Evolutionary conservation across 2,113 vertebrate genomes (phyloP), one percentile per base, ranked within the genome.

Genomic region (Pelecanoides urinatrix): DNA sequence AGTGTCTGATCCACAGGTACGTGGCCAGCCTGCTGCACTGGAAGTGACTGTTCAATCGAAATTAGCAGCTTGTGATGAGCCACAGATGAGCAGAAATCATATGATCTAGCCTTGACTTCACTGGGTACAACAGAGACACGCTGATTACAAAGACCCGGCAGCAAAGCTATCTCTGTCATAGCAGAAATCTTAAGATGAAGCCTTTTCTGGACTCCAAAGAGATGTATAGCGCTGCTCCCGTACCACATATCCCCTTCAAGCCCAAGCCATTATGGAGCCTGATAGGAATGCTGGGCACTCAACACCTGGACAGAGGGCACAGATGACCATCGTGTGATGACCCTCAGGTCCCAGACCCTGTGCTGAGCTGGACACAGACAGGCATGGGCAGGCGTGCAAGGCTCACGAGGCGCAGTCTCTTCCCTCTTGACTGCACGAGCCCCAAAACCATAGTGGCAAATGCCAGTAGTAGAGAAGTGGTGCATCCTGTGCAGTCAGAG

Each of bases 361-460:
- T 0, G 0, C 23, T 0, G 0, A 47, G 71, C 32, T 42, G 62
- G 71, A 49, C 53, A 36, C 23, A 47, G n/a, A 52, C 47, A 58
- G 25, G 47, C n/a, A 72, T 4, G 42, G 32, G 26, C 26, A 78
- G 34, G 36, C 22, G 10, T 1, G 7, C 44, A 40, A 68, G 36
- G 36, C 13, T 61, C 34, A 26, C 2, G 49, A 0, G 4, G 16
- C 0, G 2, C 42, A 53, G 13, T 13, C 34, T 70, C 23, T 3
- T 58, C 34, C 14, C 34, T 70, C 36, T 36, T 34, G 70, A 66
- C 18, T 38, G 34, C 27, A 66, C 5, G 36, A 81, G 8, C 45
- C 59, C 23, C 18, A 40, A 49, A 92, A 77, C 30, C 34, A 22
- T 2, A 14, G 30, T 7, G 50, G 30, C 4, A 77, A 81, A 42